Evolutionary conservation across 2,113 vertebrate species (phyloP).

Genomic region (Potamarius usumacintae): DNA sequence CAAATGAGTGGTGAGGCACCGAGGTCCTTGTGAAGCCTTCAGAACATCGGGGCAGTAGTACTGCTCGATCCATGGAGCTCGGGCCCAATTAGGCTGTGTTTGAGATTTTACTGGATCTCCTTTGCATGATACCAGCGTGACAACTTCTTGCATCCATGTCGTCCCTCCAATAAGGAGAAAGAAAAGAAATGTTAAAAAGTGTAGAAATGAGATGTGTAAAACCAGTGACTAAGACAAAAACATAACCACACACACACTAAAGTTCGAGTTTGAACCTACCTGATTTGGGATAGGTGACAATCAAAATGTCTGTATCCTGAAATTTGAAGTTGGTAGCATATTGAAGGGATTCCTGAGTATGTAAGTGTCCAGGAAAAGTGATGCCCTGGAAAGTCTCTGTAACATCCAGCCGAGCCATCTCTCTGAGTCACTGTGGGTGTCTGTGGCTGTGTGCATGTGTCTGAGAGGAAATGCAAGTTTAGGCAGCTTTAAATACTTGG

Average conservation of each 20-base stretch:
- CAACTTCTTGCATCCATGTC: conserved; percentile 86
- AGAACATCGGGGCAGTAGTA: conserved; percentile 64
- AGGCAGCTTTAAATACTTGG: conserved; percentile 8
- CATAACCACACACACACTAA: background rate
- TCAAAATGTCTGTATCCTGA: conserved; percentile 74
- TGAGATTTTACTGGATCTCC: conserved; percentile 68
- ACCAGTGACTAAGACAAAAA: background rate
- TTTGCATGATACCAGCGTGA: conserved; percentile 73
- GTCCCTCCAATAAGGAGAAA: conserved; percentile 70
- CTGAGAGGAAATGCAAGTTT: background rate
- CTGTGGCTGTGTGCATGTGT: background rate
- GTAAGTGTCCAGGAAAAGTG: conserved; percentile 78
- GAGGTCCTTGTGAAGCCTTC: conserved; percentile 48
- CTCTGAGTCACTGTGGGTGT: background rate
- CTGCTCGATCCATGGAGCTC: conserved; percentile 85
- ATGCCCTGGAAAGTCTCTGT: conserved; percentile 72
- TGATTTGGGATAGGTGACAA: conserved; percentile 84
- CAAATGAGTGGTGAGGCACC: conserved; percentile 82
- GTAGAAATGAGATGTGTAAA: background rate
- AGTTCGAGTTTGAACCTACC: conserved; percentile 65
- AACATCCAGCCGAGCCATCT: conserved; percentile 76
- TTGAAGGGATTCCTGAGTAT: conserved; percentile 75
- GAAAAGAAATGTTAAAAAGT: background rate
- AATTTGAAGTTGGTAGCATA: conserved; percentile 73
- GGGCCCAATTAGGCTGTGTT: conserved; percentile 79